Percentiles rank a stretch among this genome's conserved stretches.
phyloP scores from a whole-genome alignment of 30 jellyfish, hydroid and myxozoan species.

The Chironex yamaguchii region DNA sequence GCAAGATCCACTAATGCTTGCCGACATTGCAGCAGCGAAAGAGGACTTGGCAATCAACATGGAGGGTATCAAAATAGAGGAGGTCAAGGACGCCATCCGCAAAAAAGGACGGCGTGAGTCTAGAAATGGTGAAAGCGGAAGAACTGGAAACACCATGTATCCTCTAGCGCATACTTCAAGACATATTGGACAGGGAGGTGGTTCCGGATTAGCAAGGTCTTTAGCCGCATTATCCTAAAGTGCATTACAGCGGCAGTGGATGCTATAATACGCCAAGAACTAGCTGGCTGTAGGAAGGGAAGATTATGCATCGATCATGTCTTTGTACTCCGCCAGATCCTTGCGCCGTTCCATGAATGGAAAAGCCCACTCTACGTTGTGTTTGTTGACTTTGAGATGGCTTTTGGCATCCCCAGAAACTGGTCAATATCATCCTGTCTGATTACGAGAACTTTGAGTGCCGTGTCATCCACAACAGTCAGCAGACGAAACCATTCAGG shows the following conservation, averaged over 20 bases:
- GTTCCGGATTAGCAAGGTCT: not conserved
- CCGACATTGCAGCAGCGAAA: not conserved
- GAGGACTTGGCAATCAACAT: not conserved
- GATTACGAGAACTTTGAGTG: not conserved
- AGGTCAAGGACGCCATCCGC: not conserved
- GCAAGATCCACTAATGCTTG: not conserved
- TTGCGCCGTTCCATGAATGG: not conserved
- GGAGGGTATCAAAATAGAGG: not conserved
- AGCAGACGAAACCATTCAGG: not conserved
- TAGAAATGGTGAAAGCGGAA: not conserved
- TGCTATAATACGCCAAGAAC: not conserved
- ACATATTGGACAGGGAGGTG: not conserved
- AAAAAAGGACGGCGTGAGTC: not conserved
- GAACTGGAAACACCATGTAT: not conserved
- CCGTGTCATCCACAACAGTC: not conserved
- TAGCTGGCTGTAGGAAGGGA: not conserved
- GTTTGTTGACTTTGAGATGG: not conserved
- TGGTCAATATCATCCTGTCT: not conserved
- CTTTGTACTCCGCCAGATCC: not conserved
- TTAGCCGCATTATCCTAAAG: not conserved
- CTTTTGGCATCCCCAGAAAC: not conserved
- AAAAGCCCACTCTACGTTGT: not conserved
- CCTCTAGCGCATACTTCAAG: not conserved
- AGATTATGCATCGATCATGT: not conserved
- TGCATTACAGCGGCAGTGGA: not conserved